These are phyloP conservation scores for Aphidius colemani DNA, from an alignment of 2,888 invertebrate genomes.

Conservation along the genomic window DNA sequence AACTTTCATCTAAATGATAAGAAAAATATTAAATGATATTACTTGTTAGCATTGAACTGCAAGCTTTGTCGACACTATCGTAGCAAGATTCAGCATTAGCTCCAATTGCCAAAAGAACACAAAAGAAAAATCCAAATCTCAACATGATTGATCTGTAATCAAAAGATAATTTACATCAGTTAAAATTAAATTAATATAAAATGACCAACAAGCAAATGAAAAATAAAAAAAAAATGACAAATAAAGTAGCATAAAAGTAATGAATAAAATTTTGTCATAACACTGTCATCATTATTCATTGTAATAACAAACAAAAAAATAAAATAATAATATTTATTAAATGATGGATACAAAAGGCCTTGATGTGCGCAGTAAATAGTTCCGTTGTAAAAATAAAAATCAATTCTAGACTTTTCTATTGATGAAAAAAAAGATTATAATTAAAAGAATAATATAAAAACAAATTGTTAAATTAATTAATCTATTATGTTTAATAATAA, in stretches of 20 bases:
- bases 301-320: no score
- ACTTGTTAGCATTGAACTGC: slow-evolving; percentile 62
- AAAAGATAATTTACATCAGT: not conserved
- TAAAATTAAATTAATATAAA: not conserved
- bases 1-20: not conserved
- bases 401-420: no score
- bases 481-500: not conserved
- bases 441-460: not conserved
- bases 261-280: no score
- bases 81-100: slow-evolving; percentile 66
- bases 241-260: not conserved
- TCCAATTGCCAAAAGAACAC: slow-evolving; percentile 61
- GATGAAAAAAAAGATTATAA: no score
- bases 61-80: slow-evolving; percentile 65
- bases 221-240: not conserved
- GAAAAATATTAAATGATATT: slow-evolving; percentile 43
- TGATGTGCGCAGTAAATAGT: no score
- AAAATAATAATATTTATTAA: no score
- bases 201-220: not conserved
- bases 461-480: not conserved
- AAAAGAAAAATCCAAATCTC: slow-evolving; percentile 43
- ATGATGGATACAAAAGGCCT: no score
- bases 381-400: no score
- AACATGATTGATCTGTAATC: slow-evolving; percentile 9
- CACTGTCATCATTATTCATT: no score